phyloP scores from a whole-genome alignment of 2,888 invertebrate genomes.

The Icerya purchasi region DNA sequence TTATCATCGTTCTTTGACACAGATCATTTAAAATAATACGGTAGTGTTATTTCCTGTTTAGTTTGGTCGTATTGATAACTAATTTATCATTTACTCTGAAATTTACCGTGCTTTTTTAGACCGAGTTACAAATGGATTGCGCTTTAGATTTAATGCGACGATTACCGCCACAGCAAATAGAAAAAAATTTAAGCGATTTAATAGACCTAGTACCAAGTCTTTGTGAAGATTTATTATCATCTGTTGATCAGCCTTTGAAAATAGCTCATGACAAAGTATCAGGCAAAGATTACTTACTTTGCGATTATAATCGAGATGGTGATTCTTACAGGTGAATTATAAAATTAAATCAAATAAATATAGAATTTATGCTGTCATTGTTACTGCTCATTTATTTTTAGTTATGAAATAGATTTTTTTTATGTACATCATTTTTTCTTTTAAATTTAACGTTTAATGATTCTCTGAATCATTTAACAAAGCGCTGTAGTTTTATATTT shows the following conservation, averaged over 20 bases:
- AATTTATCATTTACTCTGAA: too few relatives aligned
- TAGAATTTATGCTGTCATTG: too few relatives aligned
- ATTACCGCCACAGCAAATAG: conserved; percentile 96
- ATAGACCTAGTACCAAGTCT: conserved; percentile 89
- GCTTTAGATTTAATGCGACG: conserved; percentile 97
- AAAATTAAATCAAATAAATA: too few relatives aligned
- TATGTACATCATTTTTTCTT: background rate
- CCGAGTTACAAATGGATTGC: conserved; percentile 93
- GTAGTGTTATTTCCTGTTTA: too few relatives aligned
- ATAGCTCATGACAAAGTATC: conserved; percentile 85
- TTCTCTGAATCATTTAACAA: background rate
- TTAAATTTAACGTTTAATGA: background rate
- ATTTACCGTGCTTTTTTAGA: too few relatives aligned
- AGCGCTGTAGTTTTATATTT: too few relatives aligned
- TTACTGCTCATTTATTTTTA: background rate
- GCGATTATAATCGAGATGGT: conserved; percentile 98
- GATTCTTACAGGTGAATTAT: conserved; percentile 61
- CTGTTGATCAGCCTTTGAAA: conserved; percentile 95
- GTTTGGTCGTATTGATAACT: too few relatives aligned
- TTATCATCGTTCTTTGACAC: too few relatives aligned
- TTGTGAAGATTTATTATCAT: conserved; percentile 89
- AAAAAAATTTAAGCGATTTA: conserved; percentile 91
- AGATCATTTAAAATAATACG: too few relatives aligned
- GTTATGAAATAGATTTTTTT: background rate
- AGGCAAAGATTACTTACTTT: conserved; percentile 90